Evolutionary conservation across 2,888 invertebrate genomes (phyloP), one percentile per base, ranked within the genome.

Genomic region (Drosophila kambysellisi): DNA sequence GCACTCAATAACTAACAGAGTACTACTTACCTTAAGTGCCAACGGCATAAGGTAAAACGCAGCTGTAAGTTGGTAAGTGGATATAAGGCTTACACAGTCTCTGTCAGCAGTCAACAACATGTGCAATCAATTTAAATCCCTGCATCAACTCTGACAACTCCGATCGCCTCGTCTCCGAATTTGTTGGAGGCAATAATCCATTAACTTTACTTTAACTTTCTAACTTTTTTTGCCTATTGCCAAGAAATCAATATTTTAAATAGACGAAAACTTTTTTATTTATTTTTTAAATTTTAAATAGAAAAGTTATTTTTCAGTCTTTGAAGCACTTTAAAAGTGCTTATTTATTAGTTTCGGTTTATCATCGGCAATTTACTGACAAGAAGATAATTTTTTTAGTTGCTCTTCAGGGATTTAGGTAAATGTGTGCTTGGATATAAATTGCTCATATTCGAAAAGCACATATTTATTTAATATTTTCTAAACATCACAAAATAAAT

Each of bases 1-100:
- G 87, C 81, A 84, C 83, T 87, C 82, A 84, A 84, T 87, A 78
- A 65, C 70, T 64, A 43, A 3, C 30, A 53, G 50, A 67, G 41
- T 51, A 64, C 15, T 56, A 48, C 63, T 69, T 33, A 32, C 54
- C 56, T 52, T 30, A 74, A 74, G 71, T 75, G 39, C 39, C 66
- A 67, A 71, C 46, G 30, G 63, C 53, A 30, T 9, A 39, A 56
- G 20, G 30, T 35, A 58, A 46, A 35, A 15, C 33, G 9, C 39
- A 35, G 57, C 39, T 59, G 46, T 63, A 72, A 65, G 75, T 68
- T 39, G 33, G 53, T 68, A 69, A 79, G 71, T 78, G 79, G 63
- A 78, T 78, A 63, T 71, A 53, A 62, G 54, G 43, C 75, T 68
- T 56, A 60, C 43, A 70, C 62, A 70, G 41, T 50, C 33, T 48